Evolutionary conservation across 1,140 invertebrate species (phyloP).

Genomic region (Formica selysi): DNA sequence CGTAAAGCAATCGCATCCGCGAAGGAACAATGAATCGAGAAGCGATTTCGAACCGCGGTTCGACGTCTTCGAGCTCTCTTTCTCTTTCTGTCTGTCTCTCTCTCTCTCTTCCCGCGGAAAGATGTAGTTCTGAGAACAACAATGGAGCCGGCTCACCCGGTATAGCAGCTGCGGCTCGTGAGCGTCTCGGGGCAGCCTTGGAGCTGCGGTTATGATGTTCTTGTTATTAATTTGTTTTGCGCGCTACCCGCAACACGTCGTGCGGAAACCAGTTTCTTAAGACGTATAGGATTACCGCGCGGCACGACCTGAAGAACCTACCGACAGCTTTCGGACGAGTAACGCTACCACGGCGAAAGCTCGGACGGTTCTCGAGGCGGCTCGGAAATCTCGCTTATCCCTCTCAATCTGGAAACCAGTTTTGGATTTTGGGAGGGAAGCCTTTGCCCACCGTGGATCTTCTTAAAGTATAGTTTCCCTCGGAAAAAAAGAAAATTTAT

Average conservation of each 20-base stretch:
- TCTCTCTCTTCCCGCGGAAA: constrained; percentile 14
- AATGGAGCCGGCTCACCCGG: constrained; percentile 72
- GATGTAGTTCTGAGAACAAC: constrained; percentile 52
- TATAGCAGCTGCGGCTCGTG: constrained; percentile 73
- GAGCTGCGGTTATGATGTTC: constrained; percentile 77
- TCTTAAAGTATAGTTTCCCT: constrained; percentile 12
- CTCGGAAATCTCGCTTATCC: constrained; percentile 63
- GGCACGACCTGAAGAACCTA: constrained; percentile 69
- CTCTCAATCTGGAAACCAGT: constrained; percentile 68
- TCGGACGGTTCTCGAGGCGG: constrained; percentile 39
- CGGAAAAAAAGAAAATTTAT: constrained; percentile 12
- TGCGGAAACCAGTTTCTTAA: constrained; percentile 79
- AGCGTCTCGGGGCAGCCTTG: constrained; percentile 74
- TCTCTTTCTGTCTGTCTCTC: too few relatives aligned
- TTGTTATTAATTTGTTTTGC: constrained; percentile 81
- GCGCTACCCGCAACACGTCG: constrained; percentile 77
- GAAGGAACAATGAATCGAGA: constrained; percentile 35
- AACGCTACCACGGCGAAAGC: constrained; percentile 73
- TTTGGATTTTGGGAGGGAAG: constrained; percentile 59
- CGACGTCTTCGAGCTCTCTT: constrained; percentile 21
- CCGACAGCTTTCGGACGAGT: constrained; percentile 75
- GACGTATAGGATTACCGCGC: constrained; percentile 77
- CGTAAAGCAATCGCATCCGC: not conserved
- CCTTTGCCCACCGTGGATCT: not conserved
- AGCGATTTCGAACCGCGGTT: constrained; percentile 34